Conservation (phyloP, 2,113 vertebrate species). For the Eptesicus fuscus region DNA sequence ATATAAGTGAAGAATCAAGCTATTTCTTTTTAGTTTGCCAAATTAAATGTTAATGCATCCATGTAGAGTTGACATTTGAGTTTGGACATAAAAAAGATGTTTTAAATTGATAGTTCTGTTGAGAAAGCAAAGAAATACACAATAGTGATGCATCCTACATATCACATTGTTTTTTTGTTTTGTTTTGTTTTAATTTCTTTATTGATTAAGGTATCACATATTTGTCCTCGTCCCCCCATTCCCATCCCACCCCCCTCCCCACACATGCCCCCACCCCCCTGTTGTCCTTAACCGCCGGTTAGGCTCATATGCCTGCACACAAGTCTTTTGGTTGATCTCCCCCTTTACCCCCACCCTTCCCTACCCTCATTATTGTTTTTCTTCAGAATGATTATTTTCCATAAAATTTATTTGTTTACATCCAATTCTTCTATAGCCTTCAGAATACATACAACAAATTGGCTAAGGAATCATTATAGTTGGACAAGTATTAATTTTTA, state of each 20-base stretch:
- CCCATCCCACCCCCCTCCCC: too few species aligned
- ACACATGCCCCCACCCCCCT: too few species aligned
- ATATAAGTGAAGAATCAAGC: background rate
- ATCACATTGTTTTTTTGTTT: background rate
- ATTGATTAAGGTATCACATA: too few species aligned
- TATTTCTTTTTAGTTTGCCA: background rate
- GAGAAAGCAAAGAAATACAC: background rate
- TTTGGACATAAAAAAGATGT: background rate
- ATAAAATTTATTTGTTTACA: background rate
- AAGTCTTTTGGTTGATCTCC: too few species aligned
- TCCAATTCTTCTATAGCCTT: conserved; percentile 60
- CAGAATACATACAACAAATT: conserved; percentile 31
- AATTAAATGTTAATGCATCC: background rate
- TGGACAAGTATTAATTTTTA: background rate
- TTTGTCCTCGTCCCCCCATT: too few species aligned
- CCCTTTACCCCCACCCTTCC: too few species aligned
- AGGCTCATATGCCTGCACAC: too few species aligned
- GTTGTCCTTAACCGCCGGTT: too few species aligned
- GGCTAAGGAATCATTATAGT: background rate
- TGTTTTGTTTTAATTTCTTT: too few species aligned
- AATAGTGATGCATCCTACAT: background rate
- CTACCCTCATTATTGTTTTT: background rate
- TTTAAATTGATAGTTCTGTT: background rate
- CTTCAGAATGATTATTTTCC: conserved; percentile 17
- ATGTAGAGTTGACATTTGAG: background rate